Percentiles rank a stretch among this genome's conserved stretches.
phyloP scores from a whole-genome alignment of 2,888 invertebrate species.

The Hyposoter didymator region DNA sequence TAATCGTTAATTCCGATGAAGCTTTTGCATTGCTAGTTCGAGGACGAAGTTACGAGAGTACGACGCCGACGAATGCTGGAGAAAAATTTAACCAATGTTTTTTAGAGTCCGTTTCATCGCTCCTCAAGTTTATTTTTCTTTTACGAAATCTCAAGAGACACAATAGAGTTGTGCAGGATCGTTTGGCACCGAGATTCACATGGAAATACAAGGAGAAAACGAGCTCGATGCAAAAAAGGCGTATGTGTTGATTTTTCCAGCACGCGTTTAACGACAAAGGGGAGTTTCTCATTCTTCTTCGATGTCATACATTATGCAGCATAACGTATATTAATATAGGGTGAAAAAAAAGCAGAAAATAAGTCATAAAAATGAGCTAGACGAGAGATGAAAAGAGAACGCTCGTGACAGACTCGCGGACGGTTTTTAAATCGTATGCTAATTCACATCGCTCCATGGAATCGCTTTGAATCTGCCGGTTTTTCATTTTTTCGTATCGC shows the following conservation, averaged over 20 bases:
- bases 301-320: constrained; percentile 58
- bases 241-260: constrained; percentile 29
- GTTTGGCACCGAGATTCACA: background rate
- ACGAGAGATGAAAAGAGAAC: constrained; percentile 11
- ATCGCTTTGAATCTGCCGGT: constrained; percentile 23
- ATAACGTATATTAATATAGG: constrained; percentile 30
- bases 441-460: constrained; percentile 44
- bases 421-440: constrained; percentile 60
- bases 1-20: background rate
- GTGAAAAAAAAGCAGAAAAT: constrained; percentile 1
- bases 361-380: constrained; percentile 1
- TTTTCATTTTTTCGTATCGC: constrained; percentile 34
- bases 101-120: background rate
- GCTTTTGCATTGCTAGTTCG: background rate
- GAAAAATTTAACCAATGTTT: constrained; percentile 5
- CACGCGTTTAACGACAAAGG: constrained; percentile 28
- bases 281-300: constrained; percentile 35
- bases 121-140: background rate
- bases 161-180: constrained; percentile 12
- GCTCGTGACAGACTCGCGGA: constrained; percentile 36
- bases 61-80: background rate
- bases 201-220: background rate
- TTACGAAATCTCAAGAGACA: constrained; percentile 7
- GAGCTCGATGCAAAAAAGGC: constrained; percentile 1
- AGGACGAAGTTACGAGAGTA: background rate